Evolutionary conservation across 2,797 vertebrate genomes (phyloP), one percentile per base, ranked within the genome.

Genomic region (Onychomys leucogaster): DNA sequence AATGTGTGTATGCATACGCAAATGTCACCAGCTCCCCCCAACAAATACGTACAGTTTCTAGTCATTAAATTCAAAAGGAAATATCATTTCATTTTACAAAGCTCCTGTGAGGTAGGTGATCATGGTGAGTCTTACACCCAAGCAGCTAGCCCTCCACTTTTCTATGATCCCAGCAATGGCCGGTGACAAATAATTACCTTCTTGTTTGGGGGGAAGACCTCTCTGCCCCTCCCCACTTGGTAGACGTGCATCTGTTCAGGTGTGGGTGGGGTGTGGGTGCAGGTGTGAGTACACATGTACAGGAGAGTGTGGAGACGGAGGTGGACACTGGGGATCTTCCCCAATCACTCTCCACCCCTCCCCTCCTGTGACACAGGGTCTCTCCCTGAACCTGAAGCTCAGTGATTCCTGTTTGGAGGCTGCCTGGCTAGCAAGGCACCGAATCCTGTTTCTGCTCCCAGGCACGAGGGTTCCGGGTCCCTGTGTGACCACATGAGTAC

Each of bases 121-220:
- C 12, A 7, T 17, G 21, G 29, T 23, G 23, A 80, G 9, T 21
- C 78, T 11, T 27, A 10, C 6, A 16, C 23, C 84, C 52, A 41
- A 52, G 25, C 29, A 46, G 82, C 16, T 69, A 32, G 2, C 12
- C 10, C 27, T 6, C 5, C 4, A 2, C 9, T 0, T 6, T n/a
- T 10, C 32, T 12, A 11, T 77, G 83, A 9, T 29, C 16, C 29
- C 27, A 27, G 63, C 25, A 65, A 21, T 3, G 14, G n/a, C 13
- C 9, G 12, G 29, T 19, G 43, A 13, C 25, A 11, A 19, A 71
- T n/a, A 13, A 49, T 32, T 9, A 34, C 23, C 7, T 65, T 95
- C 14, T 8, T 34, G 65, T 34, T 67, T 67, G 34, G 29, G 34
- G 65, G 34, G 65, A 67, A 2, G 13, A 67, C 65, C 32, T 16